Evolutionary conservation across 2,888 invertebrate genomes (phyloP).

Genomic region (Watsonalla binaria): DNA sequence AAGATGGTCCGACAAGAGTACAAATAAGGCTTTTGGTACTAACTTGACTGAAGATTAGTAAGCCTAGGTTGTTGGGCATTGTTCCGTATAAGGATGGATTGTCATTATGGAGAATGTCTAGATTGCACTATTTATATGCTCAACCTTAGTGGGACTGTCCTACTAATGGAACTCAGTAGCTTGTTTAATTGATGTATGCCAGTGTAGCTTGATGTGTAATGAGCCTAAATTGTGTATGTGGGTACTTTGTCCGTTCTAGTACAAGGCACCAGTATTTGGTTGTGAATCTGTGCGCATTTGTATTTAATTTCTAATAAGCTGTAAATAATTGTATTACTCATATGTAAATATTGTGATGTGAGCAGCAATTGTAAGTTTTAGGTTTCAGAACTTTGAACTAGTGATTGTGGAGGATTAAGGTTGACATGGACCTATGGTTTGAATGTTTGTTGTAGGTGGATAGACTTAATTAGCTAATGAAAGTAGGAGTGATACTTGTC

Average conservation of each 20-base stretch:
- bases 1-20: slow-evolving; percentile 10
- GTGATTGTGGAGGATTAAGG: slow-evolving; percentile 31
- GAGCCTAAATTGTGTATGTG: slow-evolving; percentile 32
- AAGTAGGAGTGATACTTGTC: slow-evolving; percentile 43
- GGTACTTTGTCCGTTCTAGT: slow-evolving; percentile 64
- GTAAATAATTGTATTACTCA: slow-evolving; percentile 56
- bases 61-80: slow-evolving; percentile 4
- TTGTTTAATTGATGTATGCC: slow-evolving; percentile 32
- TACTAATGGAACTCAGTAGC: slow-evolving; percentile 30
- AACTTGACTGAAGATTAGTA: slow-evolving; percentile 3
- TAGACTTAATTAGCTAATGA: slow-evolving; percentile 24
- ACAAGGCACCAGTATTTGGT: slow-evolving; percentile 32
- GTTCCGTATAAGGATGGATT: not conserved
- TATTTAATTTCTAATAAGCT: slow-evolving; percentile 53
- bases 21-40: slow-evolving; percentile 27
- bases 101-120: slow-evolving; percentile 15
- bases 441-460: slow-evolving; percentile 9
- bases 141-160: slow-evolving; percentile 46
- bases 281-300: slow-evolving; percentile 28
- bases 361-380: slow-evolving; percentile 69
- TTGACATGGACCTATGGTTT: slow-evolving; percentile 13
- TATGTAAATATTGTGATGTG: slow-evolving; percentile 48
- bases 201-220: slow-evolving; percentile 23
- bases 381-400: slow-evolving; percentile 43
- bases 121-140: slow-evolving; percentile 42